Percentiles rank a stretch among this genome's conserved stretches.
Conservation (phyloP, 2,113 vertebrate genomes). For the Ailuropoda melanoleuca region DNA sequence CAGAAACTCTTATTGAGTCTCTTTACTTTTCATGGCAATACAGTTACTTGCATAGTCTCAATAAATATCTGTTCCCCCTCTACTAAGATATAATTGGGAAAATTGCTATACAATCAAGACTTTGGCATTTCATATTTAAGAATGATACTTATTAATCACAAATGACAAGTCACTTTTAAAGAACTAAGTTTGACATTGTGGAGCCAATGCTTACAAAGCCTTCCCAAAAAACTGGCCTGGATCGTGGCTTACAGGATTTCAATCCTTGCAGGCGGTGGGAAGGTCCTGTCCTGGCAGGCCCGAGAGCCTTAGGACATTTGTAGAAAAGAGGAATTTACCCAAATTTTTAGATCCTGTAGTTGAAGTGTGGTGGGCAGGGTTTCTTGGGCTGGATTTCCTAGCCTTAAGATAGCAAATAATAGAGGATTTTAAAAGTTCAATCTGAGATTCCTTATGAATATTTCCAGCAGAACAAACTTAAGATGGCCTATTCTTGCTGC, state of each 20-base stretch:
- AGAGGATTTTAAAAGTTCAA: background rate
- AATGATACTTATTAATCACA: background rate
- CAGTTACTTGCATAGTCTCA: background rate
- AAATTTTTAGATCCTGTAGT: background rate
- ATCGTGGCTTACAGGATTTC: background rate
- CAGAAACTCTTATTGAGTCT: background rate
- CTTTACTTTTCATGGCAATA: background rate
- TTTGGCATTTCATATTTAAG: constrained; percentile 19
- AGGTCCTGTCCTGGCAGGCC: background rate
- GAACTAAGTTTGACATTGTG: background rate
- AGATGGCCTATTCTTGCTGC: background rate
- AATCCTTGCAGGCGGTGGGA: background rate
- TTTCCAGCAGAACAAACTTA: background rate
- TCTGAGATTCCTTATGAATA: background rate
- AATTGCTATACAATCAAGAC: background rate
- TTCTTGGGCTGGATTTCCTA: constrained; percentile 23
- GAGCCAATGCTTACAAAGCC: background rate
- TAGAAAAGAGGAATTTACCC: background rate
- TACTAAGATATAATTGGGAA: constrained; percentile 3
- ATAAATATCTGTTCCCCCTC: background rate
- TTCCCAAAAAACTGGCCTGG: background rate
- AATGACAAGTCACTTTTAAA: background rate
- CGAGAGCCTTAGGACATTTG: background rate
- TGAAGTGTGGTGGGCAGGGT: background rate
- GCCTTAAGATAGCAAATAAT: background rate